Evolutionary conservation across 2,113 vertebrate species (phyloP).

Genomic region (Irena cyanogastra): DNA sequence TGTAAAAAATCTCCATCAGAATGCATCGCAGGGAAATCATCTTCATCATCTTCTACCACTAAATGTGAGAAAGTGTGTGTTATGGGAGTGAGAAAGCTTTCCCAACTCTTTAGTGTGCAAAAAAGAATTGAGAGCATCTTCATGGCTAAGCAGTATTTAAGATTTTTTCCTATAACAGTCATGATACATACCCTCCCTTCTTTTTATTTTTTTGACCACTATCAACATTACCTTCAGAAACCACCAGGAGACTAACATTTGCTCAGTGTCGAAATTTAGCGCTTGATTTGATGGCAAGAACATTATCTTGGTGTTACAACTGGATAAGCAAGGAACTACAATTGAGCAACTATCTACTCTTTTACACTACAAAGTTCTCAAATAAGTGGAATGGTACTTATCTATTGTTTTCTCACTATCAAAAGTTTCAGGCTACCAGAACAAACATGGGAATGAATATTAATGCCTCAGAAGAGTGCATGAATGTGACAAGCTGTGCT

Average conservation of each 20-base stretch:
- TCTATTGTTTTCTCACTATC: neutral
- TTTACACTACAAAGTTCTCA: neutral
- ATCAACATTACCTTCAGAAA: neutral
- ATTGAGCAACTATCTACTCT: neutral
- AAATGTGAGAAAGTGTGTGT: slow-evolving; percentile 46
- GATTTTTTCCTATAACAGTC: neutral
- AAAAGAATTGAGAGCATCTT: neutral
- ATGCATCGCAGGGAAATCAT: slow-evolving; percentile 84
- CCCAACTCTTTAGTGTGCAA: neutral
- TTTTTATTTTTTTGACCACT: neutral
- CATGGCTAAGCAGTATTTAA: neutral
- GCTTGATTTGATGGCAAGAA: neutral
- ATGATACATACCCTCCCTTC: neutral
- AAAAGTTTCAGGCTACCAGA: neutral
- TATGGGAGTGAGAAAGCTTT: neutral
- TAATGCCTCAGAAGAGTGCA: neutral
- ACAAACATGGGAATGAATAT: neutral
- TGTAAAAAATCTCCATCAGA: slow-evolving; percentile 84
- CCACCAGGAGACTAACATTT: neutral
- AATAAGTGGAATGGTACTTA: neutral
- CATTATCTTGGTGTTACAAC: neutral
- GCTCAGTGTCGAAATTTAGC: neutral
- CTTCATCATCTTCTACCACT: slow-evolving; percentile 92
- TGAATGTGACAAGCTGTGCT: neutral
- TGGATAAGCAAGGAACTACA: neutral